A percentile compares a stretch with the other conserved stretches of the same genome.
These are phyloP conservation scores for Myoxocephalus aenaeus DNA, from an alignment of 2,797 vertebrate species.

Conservation along the genomic window DNA sequence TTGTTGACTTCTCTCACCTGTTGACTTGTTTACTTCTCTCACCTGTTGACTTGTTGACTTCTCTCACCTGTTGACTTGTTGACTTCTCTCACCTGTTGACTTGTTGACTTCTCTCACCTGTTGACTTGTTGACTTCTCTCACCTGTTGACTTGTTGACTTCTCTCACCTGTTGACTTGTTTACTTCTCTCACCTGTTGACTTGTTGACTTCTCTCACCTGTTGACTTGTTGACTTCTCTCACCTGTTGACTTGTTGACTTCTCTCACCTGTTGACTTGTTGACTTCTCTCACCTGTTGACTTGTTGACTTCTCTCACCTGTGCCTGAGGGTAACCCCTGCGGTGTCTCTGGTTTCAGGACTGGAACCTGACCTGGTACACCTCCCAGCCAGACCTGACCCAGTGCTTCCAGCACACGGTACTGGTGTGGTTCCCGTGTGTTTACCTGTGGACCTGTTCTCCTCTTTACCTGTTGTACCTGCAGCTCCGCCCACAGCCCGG, in stretches of 20 bases:
- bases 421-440: conserved; percentile 90
- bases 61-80: neutral
- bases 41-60: neutral
- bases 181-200: too few relatives aligned
- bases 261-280: neutral
- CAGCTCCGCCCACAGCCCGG: conserved; percentile 81
- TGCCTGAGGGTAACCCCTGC: neutral
- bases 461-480: conserved; percentile 87
- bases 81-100: neutral
- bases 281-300: neutral
- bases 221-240: neutral
- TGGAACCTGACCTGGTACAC: conserved; percentile 92
- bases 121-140: neutral
- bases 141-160: neutral
- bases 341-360: conserved; percentile 79
- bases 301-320: neutral
- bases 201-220: neutral
- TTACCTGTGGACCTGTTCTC: conserved; percentile 90
- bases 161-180: neutral
- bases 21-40: too few relatives aligned
- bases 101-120: neutral
- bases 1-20: too few relatives aligned
- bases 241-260: neutral
- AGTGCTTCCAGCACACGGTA: conserved; percentile 91
- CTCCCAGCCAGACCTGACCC: conserved; percentile 88